These are phyloP conservation scores for Parnassius orleans DNA, from an alignment of 2,888 invertebrate genomes.

Conservation along the genomic window DNA sequence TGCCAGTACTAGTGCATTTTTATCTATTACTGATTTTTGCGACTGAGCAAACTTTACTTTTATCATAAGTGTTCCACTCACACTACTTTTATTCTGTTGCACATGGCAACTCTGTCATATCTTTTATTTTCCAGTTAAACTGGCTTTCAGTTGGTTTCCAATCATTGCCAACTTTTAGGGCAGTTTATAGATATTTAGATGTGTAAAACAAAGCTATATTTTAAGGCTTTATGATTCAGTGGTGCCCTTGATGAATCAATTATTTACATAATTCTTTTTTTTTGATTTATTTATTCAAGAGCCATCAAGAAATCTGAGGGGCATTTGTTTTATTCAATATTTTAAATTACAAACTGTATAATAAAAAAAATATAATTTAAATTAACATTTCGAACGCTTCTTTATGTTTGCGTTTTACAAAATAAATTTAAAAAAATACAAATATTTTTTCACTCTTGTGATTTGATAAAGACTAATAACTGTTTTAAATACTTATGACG, in stretches of 20 bases:
- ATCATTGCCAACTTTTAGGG: slow-evolving; percentile 18
- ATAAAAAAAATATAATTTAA: no score
- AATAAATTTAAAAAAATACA: no score
- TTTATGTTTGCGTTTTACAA: no score
- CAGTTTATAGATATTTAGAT: slow-evolving; percentile 17
- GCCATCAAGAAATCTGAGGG: not conserved
- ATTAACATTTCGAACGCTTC: no score
- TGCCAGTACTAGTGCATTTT: slow-evolving; percentile 76
- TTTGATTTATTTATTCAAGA: not conserved
- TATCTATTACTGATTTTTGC: slow-evolving; percentile 54
- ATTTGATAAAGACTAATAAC: not conserved
- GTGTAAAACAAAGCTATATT: slow-evolving; percentile 18
- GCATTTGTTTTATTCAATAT: not conserved
- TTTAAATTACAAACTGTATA: no score
- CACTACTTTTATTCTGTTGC: slow-evolving; percentile 18
- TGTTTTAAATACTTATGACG: not conserved
- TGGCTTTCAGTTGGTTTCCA: slow-evolving; percentile 2
- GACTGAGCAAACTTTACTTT: slow-evolving; percentile 43
- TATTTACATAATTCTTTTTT: not conserved
- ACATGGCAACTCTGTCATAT: slow-evolving; percentile 7
- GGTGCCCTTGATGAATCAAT: slow-evolving; percentile 14
- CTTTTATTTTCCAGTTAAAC: not conserved
- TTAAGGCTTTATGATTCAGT: slow-evolving; percentile 10
- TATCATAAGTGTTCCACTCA: slow-evolving; percentile 16
- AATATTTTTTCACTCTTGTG: not conserved